These are phyloP conservation scores for Anolis carolinensis DNA, from an alignment of 2,113 vertebrate genomes.

Conservation along the genomic window DNA sequence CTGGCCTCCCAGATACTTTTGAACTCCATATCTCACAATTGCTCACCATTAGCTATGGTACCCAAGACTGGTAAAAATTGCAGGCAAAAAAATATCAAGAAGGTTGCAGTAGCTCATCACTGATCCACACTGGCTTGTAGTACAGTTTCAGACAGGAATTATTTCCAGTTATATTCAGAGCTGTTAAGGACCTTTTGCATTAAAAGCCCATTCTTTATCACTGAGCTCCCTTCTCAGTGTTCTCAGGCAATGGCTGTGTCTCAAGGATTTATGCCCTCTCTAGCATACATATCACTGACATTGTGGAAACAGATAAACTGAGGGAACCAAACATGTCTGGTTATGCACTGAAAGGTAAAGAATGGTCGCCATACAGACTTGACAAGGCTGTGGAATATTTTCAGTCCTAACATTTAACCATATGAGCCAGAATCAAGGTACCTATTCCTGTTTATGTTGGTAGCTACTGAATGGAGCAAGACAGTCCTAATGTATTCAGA, in stretches of 20 bases:
- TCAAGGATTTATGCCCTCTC: background rate
- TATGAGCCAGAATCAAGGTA: background rate
- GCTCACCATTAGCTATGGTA: background rate
- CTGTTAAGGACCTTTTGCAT: background rate
- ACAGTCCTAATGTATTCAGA: background rate
- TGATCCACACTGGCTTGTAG: background rate
- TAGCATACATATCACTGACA: background rate
- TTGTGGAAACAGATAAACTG: background rate
- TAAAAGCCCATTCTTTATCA: background rate
- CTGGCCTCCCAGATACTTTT: background rate
- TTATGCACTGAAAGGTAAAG: background rate
- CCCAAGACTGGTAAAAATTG: background rate
- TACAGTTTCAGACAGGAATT: background rate
- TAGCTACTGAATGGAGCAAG: background rate
- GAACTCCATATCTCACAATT: background rate
- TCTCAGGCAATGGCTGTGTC: background rate
- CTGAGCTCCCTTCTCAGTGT: background rate
- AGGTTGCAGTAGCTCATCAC: background rate
- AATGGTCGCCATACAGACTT: background rate
- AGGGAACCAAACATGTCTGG: too few relatives aligned
- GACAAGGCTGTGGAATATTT: background rate
- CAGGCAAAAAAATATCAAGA: background rate
- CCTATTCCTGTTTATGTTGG: background rate
- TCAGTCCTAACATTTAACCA: background rate
- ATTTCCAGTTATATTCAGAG: background rate